Conservation (phyloP, 2,888 invertebrate genomes). For the Pinctada fucata region DNA sequence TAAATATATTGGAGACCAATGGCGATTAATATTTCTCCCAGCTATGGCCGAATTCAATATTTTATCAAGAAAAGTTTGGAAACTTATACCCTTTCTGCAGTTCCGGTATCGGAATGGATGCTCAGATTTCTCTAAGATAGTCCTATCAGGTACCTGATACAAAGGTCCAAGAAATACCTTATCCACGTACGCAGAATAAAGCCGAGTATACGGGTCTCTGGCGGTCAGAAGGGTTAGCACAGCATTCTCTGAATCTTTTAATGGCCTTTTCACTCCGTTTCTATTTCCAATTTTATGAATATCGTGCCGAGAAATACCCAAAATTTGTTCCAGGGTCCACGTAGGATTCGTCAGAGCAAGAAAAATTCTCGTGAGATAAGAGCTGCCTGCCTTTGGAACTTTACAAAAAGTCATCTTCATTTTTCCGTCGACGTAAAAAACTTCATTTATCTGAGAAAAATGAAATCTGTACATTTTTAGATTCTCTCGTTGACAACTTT, state of each 20-base stretch:
- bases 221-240: conserved; percentile 1
- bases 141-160: conserved; percentile 3
- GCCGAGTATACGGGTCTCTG: conserved; percentile 16
- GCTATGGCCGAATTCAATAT: not conserved
- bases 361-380: conserved; percentile 16
- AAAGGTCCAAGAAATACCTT: conserved; percentile 5
- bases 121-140: too few species aligned
- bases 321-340: not conserved
- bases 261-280: not conserved
- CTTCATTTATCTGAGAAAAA: conserved; percentile 9
- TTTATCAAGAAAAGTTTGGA: conserved; percentile 12
- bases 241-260: not conserved
- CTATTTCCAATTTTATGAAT: conserved; percentile 1
- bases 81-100: conserved; percentile 5
- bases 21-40: conserved; percentile 12
- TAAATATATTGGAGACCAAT: conserved; percentile 23
- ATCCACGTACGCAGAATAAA: conserved; percentile 19
- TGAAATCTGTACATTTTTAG: conserved; percentile 9
- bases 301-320: not conserved
- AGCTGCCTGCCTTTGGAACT: conserved; percentile 20
- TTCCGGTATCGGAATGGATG: not conserved
- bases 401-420: conserved; percentile 19
- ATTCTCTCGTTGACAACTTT: too few species aligned
- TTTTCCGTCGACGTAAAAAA: conserved; percentile 3
- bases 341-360: not conserved